Evolutionary conservation across 2,888 invertebrate species (phyloP), one percentile per base, ranked within the genome.

Genomic region (Pollenia amentaria): DNA sequence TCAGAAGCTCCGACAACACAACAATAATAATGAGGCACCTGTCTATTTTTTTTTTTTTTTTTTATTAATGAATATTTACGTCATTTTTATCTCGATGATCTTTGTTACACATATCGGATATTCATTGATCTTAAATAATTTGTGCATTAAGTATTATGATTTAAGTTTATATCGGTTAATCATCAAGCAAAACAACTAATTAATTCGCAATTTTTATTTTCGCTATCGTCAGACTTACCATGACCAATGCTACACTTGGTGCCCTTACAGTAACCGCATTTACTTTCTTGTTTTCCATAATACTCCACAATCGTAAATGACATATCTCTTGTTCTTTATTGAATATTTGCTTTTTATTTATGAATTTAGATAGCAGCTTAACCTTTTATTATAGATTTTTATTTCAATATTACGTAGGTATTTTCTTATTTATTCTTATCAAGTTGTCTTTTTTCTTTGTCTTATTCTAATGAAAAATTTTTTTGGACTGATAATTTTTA

Each of bases 181-280:
- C 1, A 29, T 29, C 4, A 29, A 29, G 29, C 29, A 29, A 29
- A 29, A 29, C 6, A 44, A 46, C 18, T 12, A 64, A 21, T 65
- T 57, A 18, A 46, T 44, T 65, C 3, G 21, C 14, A 46, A 21
- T 11, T 9, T 1, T 4, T 40, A n/a, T n/a, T 11, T n/a, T n/a
- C 7, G 6, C 29, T 44, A 51, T 2, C 16, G 1, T 0, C 48
- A 7, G 70, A 80, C 92, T 90, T 90, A 93, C 92, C 93, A 86
- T 93, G 90, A n/a, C 91, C 89, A 67, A 89, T 88, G 75, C 90
- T 90, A 83, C 90, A 89, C n/a, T 90, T 84, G 1, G 44, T 81
- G 11, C 90, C 91, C 40, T 91, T 89, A 85, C 92, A 93, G 77
- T 93, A 93, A 78, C 92, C 92, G 82, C 92, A 93, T 87, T 88